Evolutionary conservation across 37 sponge, comb jelly and placozoan genomes (phyloP), one percentile per base, ranked within the genome.

Genomic region (Bolinopsis microptera): DNA sequence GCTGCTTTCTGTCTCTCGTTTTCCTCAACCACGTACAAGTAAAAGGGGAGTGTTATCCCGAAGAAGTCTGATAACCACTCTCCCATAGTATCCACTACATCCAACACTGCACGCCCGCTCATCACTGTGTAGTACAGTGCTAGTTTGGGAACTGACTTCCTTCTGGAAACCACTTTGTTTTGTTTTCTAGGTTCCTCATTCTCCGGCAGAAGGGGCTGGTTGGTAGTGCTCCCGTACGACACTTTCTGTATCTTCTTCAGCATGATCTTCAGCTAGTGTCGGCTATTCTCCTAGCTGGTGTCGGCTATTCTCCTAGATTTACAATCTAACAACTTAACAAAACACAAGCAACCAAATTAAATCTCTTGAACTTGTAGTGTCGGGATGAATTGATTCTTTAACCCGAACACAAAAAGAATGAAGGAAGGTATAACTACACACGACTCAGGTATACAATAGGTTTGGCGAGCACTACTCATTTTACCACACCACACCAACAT

Each of bases 41-140:
- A 5, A 18, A 48, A 13, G 5, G 61, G 61, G 61, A 13, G 61
- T 48, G 61, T 48, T 5, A 48, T 48, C 61, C 61, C 61, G 80
- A 77, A 77, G 80, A 77, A 77, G 35, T 77, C 80, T 32, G 80
- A 34, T 3, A 77, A 36, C 80, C 80, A 77, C 37, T 77, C 80
- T 32, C 80, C 80, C 80, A 77, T 16, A 16, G 32, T 77, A 18
- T 77, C 80, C 0, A 77, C 33, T 1, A 77, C 35, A 34, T 77
- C 34, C 3, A 77, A 36, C 0, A 32, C 80, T 77, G 18, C 32
- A 34, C 33, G 34, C 9, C 80, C 80, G 37, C 80, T 77, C 61
- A 48, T 5, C 9, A 48, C 61, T 48, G 61, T 48, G 61, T 48
- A 48, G 61, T 48, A 48, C 9, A 48, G 61, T 18, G 61, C 61